Evolutionary conservation across 2,113 vertebrate genomes (phyloP).

Genomic region (Catharus bicknelli): DNA sequence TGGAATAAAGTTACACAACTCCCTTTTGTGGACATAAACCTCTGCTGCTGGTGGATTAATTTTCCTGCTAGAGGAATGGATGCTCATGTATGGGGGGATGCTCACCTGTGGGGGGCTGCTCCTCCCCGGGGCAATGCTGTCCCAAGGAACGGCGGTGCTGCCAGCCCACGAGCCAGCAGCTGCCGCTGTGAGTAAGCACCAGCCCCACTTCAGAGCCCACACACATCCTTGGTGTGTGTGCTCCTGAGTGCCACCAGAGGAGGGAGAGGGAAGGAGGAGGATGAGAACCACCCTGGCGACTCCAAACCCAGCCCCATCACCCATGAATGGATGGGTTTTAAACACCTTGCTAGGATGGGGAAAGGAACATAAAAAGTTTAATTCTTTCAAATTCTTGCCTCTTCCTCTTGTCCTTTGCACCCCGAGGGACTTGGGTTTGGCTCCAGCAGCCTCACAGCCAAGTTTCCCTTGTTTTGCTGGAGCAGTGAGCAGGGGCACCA

Average conservation of each 20-base stretch:
- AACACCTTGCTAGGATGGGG: not conserved
- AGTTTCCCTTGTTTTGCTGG: not conserved
- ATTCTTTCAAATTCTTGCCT: not conserved
- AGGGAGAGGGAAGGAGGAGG: not conserved
- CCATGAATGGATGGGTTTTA: not conserved
- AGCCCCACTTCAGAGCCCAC: constrained; percentile 29
- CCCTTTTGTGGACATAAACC: not conserved
- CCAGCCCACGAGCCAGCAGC: not conserved
- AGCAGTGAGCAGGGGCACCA: not conserved
- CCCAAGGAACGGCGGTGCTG: not conserved
- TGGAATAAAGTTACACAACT: not conserved
- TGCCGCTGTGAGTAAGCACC: not conserved
- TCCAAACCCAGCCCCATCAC: not conserved
- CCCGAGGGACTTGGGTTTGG: not conserved
- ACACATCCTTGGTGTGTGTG: not conserved
- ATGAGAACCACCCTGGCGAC: accelerated
- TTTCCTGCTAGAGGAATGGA: not conserved
- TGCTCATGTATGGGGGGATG: not conserved
- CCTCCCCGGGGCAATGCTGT: not conserved
- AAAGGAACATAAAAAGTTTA: not conserved
- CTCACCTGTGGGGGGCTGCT: not conserved
- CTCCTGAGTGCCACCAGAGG: not conserved
- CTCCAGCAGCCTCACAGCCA: not conserved
- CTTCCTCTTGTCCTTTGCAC: not conserved
- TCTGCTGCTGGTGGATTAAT: not conserved